phyloP scores from a whole-genome alignment of 1,140 invertebrate species.

The Diabrotica virgifera region DNA sequence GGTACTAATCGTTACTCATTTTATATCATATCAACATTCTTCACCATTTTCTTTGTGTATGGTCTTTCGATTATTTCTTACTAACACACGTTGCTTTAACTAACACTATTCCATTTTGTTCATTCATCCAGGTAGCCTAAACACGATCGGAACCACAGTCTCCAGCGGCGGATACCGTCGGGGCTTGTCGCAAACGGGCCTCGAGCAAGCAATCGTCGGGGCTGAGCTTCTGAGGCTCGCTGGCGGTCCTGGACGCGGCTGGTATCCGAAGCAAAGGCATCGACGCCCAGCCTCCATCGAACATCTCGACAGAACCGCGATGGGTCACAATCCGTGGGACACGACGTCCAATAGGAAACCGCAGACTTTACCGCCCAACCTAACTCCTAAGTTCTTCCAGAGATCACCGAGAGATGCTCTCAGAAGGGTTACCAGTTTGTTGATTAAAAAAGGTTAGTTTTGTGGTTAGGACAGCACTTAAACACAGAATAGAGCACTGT shows the following conservation, averaged over 20 bases:
- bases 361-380: conserved; percentile 76
- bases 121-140: conserved; percentile 49
- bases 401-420: conserved; percentile 80
- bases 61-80: too few species aligned
- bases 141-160: conserved; percentile 49
- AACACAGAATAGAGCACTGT: not conserved
- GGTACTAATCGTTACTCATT: not conserved
- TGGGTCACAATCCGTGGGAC: conserved; percentile 50
- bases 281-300: conserved; percentile 77
- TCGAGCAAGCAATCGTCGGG: conserved; percentile 59
- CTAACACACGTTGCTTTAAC: not conserved
- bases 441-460: conserved; percentile 76
- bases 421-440: conserved; percentile 79
- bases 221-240: conserved; percentile 73
- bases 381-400: conserved; percentile 81
- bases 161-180: conserved; percentile 37
- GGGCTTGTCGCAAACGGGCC: conserved; percentile 33
- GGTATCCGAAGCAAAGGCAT: conserved; percentile 74
- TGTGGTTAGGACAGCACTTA: not conserved
- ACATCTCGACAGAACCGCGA: conserved; percentile 70
- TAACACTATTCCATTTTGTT: not conserved
- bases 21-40: not conserved
- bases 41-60: too few species aligned
- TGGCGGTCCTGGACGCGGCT: conserved; percentile 75
- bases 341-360: conserved; percentile 61